A percentile compares a stretch with the other conserved stretches of the same genome.
These are phyloP conservation scores for Magallana angulata DNA, from an alignment of 1,140 invertebrate genomes.

Conservation along the genomic window DNA sequence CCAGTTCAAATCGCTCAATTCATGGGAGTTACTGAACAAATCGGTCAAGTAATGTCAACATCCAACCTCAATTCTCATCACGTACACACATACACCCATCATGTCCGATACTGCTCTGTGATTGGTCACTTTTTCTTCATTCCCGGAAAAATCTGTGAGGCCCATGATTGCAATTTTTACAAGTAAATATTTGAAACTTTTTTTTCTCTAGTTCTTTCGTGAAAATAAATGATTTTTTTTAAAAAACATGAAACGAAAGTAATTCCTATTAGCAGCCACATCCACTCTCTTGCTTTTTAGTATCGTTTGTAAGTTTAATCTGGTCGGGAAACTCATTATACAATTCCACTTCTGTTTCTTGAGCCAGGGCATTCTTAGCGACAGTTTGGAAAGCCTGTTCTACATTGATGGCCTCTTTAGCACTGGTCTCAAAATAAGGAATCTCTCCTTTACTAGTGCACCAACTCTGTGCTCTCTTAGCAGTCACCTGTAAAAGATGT, in stretches of 20 bases:
- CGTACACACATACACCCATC: neutral
- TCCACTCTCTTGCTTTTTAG: slow-evolving; percentile 73
- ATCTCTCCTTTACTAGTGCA: slow-evolving; percentile 99
- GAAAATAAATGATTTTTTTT: neutral
- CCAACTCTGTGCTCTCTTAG: slow-evolving; percentile 98
- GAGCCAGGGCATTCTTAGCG: slow-evolving; percentile 96
- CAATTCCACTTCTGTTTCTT: slow-evolving; percentile 91
- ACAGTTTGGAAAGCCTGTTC: slow-evolving; percentile 99
- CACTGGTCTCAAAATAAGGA: slow-evolving; percentile 99
- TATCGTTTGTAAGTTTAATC: slow-evolving; percentile 85
- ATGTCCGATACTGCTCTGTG: neutral
- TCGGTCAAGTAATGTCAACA: slow-evolving; percentile 10
- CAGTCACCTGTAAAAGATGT: slow-evolving; percentile 85
- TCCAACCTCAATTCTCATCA: neutral
- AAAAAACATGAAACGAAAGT: neutral
- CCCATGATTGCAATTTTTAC: neutral
- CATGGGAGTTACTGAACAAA: neutral
- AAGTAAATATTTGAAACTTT: neutral
- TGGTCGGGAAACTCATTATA: slow-evolving; percentile 99
- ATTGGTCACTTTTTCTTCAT: slow-evolving; percentile 12
- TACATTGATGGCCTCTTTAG: slow-evolving; percentile 98
- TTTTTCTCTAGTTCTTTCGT: slow-evolving; percentile 5
- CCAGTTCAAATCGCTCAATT: neutral
- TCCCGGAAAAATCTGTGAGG: slow-evolving; percentile 10
- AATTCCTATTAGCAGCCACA: slow-evolving; percentile 76